Evolutionary conservation across 1,140 invertebrate species (phyloP), one percentile per base, ranked within the genome.

Genomic region (Helicoverpa zea): DNA sequence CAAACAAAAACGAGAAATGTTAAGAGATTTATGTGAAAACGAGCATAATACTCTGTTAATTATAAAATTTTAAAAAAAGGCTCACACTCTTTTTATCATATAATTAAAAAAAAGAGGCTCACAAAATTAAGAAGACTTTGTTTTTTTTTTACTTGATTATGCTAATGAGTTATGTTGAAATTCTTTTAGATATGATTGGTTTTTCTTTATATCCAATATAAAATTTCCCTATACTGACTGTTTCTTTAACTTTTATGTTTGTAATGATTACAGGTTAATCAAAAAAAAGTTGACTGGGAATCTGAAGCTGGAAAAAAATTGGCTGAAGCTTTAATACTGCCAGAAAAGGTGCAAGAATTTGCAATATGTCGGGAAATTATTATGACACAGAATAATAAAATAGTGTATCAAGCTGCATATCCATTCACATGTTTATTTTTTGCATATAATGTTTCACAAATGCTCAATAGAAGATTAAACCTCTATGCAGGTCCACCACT

Each of bases 261-360:
- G 0, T 30, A n/a, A 47, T 35, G 5, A 47, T 90, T 96, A 68
- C 82, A 96, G 92, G 92, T 97, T n/a, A 95, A 95, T 47, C 87
- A 94, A 56, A 94, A 96, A 83, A 88, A 87, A 63, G 88, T 98
- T 13, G 91, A 97, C 81, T 97, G 97, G 96, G 94, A 91, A 43
- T 94, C 96, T 2, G 95, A 96, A 74, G 94, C 94, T 63, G 97
- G 97, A 0, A 91, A 96, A 83, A 85, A 96, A 54, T 94, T 98
- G 14, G 86, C 96, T 47, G 88, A 97, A 3, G 96, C 97, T 1
- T 84, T 98, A 14, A 88, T 97, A 2, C 85, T 98, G 2, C 96
- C 97, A 11, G 96, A 97, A 59, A 96, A 97, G 61, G 97, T 97
- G 5, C 96, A 98, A 88, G 96, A 97, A 77, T 98, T 97, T 95